phyloP scores from a whole-genome alignment of 2,888 invertebrate genomes.

The Trachelus tabidus region DNA sequence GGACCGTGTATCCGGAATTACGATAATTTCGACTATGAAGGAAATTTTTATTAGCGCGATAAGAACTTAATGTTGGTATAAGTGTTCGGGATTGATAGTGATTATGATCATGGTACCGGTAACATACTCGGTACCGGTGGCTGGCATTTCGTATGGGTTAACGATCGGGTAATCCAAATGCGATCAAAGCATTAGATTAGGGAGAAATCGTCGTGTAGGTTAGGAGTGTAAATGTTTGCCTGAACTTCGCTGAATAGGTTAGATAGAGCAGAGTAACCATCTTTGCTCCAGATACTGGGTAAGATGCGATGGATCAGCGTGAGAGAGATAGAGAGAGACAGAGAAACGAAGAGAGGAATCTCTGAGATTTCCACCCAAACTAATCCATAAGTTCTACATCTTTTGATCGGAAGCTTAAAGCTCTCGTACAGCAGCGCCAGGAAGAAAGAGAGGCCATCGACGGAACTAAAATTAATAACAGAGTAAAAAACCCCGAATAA shows the following conservation, averaged over 20 bases:
- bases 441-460: not conserved
- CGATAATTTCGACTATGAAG: not conserved
- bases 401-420: slow-evolving; percentile 22
- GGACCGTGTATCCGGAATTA: not conserved
- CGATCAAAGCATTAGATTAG: slow-evolving; percentile 36
- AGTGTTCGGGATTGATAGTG: not conserved
- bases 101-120: not conserved
- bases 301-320: not conserved
- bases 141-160: slow-evolving; percentile 16
- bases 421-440: not conserved
- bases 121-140: not conserved
- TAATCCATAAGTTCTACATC: slow-evolving; percentile 36
- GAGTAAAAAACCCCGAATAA: not conserved
- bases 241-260: not conserved
- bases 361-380: slow-evolving; percentile 39
- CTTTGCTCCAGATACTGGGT: not conserved
- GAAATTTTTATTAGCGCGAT: not conserved
- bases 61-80: not conserved
- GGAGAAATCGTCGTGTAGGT: slow-evolving; percentile 32
- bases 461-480: not conserved
- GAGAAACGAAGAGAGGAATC: slow-evolving; percentile 15
- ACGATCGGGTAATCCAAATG: slow-evolving; percentile 39
- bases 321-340: not conserved
- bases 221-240: slow-evolving; percentile 44
- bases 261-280: not conserved